Conservation (phyloP, 2,113 vertebrate species). For the Fulica atra region DNA sequence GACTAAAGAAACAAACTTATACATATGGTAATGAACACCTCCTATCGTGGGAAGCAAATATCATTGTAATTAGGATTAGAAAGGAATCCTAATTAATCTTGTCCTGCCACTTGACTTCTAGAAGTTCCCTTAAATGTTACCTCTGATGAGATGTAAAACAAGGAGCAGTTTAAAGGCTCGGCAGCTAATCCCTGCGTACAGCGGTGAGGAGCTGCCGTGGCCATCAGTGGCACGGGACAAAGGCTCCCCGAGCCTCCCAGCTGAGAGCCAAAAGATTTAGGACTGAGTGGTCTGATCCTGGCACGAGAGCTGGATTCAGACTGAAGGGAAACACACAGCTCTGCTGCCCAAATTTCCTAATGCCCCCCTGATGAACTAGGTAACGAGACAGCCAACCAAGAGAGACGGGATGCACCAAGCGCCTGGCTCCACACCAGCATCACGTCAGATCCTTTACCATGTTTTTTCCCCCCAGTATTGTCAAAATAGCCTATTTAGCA, state of each 20-base stretch:
- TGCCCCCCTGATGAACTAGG: fast-evolving
- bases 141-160: slow-evolving; percentile 24
- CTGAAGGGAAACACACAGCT: background rate
- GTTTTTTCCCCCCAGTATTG: no score
- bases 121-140: slow-evolving; percentile 47
- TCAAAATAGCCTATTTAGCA: background rate
- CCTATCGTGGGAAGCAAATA: slow-evolving; percentile 62
- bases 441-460: background rate
- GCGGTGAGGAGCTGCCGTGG: background rate
- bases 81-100: slow-evolving; percentile 68
- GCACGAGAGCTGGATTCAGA: background rate
- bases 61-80: slow-evolving; percentile 67
- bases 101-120: slow-evolving; percentile 63
- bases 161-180: background rate
- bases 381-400: background rate
- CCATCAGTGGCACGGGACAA: background rate
- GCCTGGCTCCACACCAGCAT: background rate
- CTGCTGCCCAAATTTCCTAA: background rate
- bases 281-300: background rate
- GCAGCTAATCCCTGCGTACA: background rate
- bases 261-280: background rate
- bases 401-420: background rate
- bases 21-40: slow-evolving; percentile 52
- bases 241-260: background rate
- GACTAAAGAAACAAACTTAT: slow-evolving; percentile 49